Evolutionary conservation across 1,140 invertebrate species (phyloP).

Genomic region (Drosophila rufa): DNA sequence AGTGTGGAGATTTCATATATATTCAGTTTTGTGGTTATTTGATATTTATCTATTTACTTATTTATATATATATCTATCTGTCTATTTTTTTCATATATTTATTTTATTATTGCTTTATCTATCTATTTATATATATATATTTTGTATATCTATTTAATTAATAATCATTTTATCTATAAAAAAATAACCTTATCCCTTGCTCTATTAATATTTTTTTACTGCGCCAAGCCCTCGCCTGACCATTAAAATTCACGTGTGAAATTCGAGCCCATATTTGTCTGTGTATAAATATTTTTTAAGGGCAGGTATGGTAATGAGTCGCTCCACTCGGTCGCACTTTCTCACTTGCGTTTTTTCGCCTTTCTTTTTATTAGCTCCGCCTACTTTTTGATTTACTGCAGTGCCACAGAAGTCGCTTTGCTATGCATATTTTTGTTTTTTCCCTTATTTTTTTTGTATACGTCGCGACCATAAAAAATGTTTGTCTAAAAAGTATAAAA

Average conservation of each 20-base stretch:
- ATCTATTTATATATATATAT: no score
- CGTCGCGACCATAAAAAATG: slow-evolving; percentile 49
- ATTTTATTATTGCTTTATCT: no score
- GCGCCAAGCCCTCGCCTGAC: background rate
- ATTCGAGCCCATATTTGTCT: background rate
- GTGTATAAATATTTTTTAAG: background rate
- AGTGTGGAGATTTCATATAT: no score
- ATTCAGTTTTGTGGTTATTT: no score
- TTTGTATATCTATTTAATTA: background rate
- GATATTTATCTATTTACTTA: background rate
- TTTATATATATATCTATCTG: no score
- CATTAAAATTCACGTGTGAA: slow-evolving; percentile 14
- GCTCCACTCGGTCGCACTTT: slow-evolving; percentile 3
- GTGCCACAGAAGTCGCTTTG: slow-evolving; percentile 18
- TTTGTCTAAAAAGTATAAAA: slow-evolving; percentile 19
- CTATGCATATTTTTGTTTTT: slow-evolving; percentile 40
- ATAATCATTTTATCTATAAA: background rate
- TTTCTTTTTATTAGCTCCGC: slow-evolving; percentile 20
- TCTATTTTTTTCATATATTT: no score
- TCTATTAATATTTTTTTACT: background rate
- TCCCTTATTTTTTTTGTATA: slow-evolving; percentile 2
- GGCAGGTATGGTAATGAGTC: slow-evolving; percentile 19
- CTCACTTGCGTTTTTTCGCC: slow-evolving; percentile 12
- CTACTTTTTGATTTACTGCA: slow-evolving; percentile 40
- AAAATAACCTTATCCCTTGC: no score